Base-by-base conservation (phyloP, 2,113 vertebrate species). In the Proterorhinus semilunaris region DNA sequence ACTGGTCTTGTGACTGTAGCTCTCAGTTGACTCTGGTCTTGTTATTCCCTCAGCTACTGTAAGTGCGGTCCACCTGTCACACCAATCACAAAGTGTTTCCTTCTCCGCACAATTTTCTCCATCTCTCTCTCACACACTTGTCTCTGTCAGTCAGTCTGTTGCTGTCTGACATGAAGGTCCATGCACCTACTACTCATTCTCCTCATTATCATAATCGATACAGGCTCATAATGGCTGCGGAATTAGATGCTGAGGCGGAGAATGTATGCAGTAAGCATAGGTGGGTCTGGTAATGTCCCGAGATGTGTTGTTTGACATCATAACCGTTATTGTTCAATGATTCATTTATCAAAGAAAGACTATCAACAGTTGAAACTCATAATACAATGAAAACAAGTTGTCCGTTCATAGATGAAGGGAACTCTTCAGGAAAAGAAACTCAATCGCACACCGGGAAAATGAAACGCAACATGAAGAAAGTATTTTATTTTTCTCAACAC, bases 121-220 rank as follows among this genome's bases (percentile, higher is more conserved):
- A 6, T 21, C 52, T 9, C 7, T 21, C 55, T 27, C 51, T 68
- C 64, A 68, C 47, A 45, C 48, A 80, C 79, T 82, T 86, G 81
- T 84, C 68, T 65, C 78, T 80, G 68, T 83, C 84, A 84, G 68
- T 83, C 84, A 84, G 61, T 12, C 16, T 83, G 81, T 65, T 86
- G 78, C 84, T 83, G 78, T 63, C 73, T 85, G 79, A 89, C 87
- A 5, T 83, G 81, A 71, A 57, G 68, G 8, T 6, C 27, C 27
- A 47, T 88, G 83, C 76, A 71, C 69, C 65, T 59, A 42, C 63
- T 79, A 78, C 78, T 85, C 72, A 87, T 86, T 85, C 80, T 68
- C 75, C 72, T 86, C 80, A 87, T 90, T 87, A 87, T 53, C 80
- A 79, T 81, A 79, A 90, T 90, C 83, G 80, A 88, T 89, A 86